These are phyloP conservation scores for Chitala chitala DNA, from an alignment of 2,113 vertebrate genomes.

Conservation along the genomic window DNA sequence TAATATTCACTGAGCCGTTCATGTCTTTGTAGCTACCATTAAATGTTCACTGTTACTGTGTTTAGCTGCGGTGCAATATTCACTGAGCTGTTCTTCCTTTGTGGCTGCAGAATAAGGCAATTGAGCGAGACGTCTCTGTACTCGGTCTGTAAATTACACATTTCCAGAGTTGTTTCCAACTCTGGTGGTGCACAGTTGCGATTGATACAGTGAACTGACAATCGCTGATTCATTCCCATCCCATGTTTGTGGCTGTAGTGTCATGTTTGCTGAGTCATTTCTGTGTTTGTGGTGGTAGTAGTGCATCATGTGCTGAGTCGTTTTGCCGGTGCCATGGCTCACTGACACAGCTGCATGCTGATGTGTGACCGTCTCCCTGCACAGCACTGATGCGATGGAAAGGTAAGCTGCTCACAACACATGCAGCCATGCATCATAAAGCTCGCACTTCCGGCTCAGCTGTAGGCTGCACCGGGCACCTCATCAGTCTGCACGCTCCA, in stretches of 20 bases:
- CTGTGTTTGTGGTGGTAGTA: not conserved
- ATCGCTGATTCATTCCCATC: not conserved
- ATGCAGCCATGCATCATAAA: slow-evolving; percentile 61
- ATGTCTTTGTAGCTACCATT: too few species aligned
- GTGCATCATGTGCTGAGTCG: not conserved
- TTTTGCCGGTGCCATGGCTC: not conserved
- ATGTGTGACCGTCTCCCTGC: slow-evolving; percentile 36
- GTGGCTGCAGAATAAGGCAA: too few species aligned
- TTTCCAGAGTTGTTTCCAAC: not conserved
- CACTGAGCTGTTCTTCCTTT: too few species aligned
- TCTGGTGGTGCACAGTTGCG: too few species aligned
- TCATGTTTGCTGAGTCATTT: not conserved
- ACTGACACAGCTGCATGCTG: slow-evolving; percentile 29
- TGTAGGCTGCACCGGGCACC: slow-evolving; percentile 61
- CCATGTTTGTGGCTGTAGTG: not conserved
- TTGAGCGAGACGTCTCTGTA: too few species aligned
- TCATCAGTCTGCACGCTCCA: slow-evolving; percentile 75
- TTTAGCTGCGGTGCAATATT: too few species aligned
- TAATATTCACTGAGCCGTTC: too few species aligned
- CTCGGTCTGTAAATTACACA: too few species aligned
- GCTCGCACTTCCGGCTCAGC: slow-evolving; percentile 58
- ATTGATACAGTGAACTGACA: not conserved
- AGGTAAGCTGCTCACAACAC: slow-evolving; percentile 41
- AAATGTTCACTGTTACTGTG: too few species aligned
- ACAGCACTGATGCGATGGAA: slow-evolving; percentile 48